Evolutionary conservation across 2,888 invertebrate genomes (phyloP), one percentile per base, ranked within the genome.

Genomic region (Vanessa cardui): DNA sequence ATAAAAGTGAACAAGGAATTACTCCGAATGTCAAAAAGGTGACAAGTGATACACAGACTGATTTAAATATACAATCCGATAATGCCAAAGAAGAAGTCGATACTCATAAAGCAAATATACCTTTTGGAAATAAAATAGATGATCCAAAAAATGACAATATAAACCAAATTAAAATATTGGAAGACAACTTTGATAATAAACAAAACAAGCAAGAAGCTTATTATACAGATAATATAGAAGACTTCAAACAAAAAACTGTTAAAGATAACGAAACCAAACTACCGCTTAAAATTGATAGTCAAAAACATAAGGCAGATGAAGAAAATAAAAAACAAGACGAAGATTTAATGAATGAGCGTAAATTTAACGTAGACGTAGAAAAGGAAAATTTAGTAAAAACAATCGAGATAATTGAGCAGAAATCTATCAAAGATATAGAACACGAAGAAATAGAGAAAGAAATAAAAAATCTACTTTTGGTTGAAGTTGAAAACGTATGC

Each of bases 401-500:
- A n/a, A 15, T 31, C 16, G 52, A 54, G 7, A n/a, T 26, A 15
- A 2, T n/a, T 20, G 45, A 33, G 7, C 45, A 45, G 12, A 39
- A 26, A 64, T 21, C 39, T 15, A 45, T 49, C 18, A 39, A 1
- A 68, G 46, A 39, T n/a, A 20, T 52, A 54, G 52, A 50, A 50
- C n/a, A 50, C 16, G 2, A 59, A 50, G 62, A 66, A 50, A 58
- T 71, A 45, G 72, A 72, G 15, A 39, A 18, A 45, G 66, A 68
- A 12, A 74, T 68, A 31, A 61, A 33, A 45, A 83, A 84, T 73
- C 33, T 83, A 31, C 72, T 87, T 1, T 69, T 77, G 67, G 79
- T 87, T 2, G 86, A 87, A 78, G 77, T 88, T 9, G 84, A 88
- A 73, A 81, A 72, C 33, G 74, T 78, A 0, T 76, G 71, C 12